Percentiles rank a stretch among this genome's conserved stretches.
Conservation (phyloP, 2,888 invertebrate species). For the Nymphalis c-album region DNA sequence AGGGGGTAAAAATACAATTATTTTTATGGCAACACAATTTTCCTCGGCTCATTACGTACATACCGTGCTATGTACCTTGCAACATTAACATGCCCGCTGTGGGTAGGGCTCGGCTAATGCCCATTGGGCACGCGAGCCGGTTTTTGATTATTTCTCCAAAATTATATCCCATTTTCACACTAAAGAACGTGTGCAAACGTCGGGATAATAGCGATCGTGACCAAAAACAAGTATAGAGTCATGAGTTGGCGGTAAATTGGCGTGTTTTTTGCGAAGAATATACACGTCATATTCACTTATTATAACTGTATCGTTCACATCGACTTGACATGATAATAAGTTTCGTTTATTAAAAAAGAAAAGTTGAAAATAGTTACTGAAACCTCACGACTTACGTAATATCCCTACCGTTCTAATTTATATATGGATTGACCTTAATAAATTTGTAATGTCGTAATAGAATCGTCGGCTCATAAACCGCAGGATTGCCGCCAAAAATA, state of each 20-base stretch:
- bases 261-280: constrained; percentile 34
- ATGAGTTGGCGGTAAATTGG: constrained; percentile 44
- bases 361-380: no score
- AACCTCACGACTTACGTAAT: no score
- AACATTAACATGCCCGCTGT: constrained; percentile 75
- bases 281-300: constrained; percentile 18
- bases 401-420: constrained; percentile 27
- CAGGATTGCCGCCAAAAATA: constrained; percentile 48
- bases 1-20: constrained; percentile 73
- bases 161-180: constrained; percentile 81
- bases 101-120: constrained; percentile 77
- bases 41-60: constrained; percentile 80
- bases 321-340: no score
- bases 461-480: constrained; percentile 46
- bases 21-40: constrained; percentile 82
- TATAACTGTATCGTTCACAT: constrained; percentile 19
- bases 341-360: no score
- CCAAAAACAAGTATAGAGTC: constrained; percentile 63
- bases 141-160: constrained; percentile 80
- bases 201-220: constrained; percentile 65
- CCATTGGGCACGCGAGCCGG: constrained; percentile 76
- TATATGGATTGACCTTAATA: constrained; percentile 39
- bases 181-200: constrained; percentile 62
- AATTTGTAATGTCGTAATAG: constrained; percentile 48
- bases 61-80: constrained; percentile 69